These are phyloP conservation scores for Sprattus sprattus DNA, from an alignment of 2,113 vertebrate species.

Conservation along the genomic window DNA sequence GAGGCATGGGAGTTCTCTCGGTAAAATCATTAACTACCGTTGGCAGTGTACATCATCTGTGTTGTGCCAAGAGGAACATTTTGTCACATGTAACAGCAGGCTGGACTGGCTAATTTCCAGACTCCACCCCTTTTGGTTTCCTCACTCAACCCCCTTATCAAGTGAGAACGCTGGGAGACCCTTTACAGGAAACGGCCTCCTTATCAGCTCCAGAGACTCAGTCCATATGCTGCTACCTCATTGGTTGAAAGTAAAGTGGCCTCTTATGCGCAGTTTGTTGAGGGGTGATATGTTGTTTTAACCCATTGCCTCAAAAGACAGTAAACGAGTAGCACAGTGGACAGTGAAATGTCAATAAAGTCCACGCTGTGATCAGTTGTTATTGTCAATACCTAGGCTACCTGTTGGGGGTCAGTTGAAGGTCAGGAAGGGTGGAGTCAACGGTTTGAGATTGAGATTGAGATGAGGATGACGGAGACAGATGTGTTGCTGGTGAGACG, in stretches of 20 bases:
- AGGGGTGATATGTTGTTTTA: not conserved
- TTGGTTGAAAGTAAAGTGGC: slow-evolving; percentile 51
- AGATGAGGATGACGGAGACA: slow-evolving; percentile 47
- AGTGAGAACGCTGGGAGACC: slow-evolving; percentile 46
- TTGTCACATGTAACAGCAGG: not conserved
- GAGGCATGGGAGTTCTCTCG: not conserved
- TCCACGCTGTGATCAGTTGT: slow-evolving; percentile 11
- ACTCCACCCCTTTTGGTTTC: not conserved
- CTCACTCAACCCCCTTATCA: slow-evolving; percentile 47
- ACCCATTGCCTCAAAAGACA: not conserved
- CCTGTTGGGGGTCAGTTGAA: slow-evolving; percentile 28
- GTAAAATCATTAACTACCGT: slow-evolving; percentile 39
- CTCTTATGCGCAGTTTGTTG: slow-evolving; percentile 45
- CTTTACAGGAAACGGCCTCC: slow-evolving; percentile 49
- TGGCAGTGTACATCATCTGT: not conserved
- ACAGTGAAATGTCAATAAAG: not conserved
- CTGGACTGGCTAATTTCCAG: not conserved
- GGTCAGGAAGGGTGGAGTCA: slow-evolving; percentile 37
- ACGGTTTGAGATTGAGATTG: slow-evolving; percentile 31
- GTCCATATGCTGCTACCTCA: slow-evolving; percentile 46
- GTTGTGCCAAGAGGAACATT: not conserved
- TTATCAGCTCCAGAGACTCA: slow-evolving; percentile 62
- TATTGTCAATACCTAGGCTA: slow-evolving; percentile 33
- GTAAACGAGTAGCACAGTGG: slow-evolving; percentile 3
- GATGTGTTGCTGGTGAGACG: slow-evolving; percentile 19